Evolutionary conservation across 2,797 vertebrate genomes (phyloP).

Genomic region (Anolis apletophallus): DNA sequence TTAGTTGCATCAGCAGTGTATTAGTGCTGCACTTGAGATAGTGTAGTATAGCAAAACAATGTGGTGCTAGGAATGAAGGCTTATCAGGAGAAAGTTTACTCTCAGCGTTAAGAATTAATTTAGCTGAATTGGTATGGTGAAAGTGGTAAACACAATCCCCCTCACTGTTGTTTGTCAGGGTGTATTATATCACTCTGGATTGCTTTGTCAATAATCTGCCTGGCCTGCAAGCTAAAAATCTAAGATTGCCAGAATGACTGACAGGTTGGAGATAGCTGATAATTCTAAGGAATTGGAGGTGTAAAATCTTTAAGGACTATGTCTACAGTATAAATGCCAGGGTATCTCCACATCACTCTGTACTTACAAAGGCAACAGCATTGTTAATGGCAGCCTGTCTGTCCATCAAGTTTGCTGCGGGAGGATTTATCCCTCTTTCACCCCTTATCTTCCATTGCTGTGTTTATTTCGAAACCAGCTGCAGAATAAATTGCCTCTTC

Average conservation of each 20-base stretch:
- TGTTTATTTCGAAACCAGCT: constrained; percentile 85
- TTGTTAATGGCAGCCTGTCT: constrained; percentile 96
- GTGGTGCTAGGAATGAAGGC: constrained; percentile 50
- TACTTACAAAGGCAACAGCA: constrained; percentile 92
- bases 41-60: constrained; percentile 44
- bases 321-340: constrained; percentile 96
- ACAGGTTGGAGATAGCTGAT: constrained; percentile 96
- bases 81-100: constrained; percentile 81
- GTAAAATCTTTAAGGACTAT: constrained; percentile 98
- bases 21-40: constrained; percentile 15
- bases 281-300: constrained; percentile 99
- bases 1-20: constrained; percentile 53
- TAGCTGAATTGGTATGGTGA: constrained; percentile 74
- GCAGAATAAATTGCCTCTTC: constrained; percentile 85
- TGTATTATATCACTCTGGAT: constrained; percentile 90
- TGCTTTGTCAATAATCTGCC: constrained; percentile 98
- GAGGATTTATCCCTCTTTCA: constrained; percentile 92
- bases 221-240: constrained; percentile 87
- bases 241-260: constrained; percentile 91
- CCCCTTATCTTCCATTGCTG: constrained; percentile 89
- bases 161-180: constrained; percentile 90
- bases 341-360: constrained; percentile 96
- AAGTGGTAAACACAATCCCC: constrained; percentile 79
- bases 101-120: constrained; percentile 81
- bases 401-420: constrained; percentile 91